Conservation (phyloP, 1,140 invertebrate species). For the Capitella teleta region DNA sequence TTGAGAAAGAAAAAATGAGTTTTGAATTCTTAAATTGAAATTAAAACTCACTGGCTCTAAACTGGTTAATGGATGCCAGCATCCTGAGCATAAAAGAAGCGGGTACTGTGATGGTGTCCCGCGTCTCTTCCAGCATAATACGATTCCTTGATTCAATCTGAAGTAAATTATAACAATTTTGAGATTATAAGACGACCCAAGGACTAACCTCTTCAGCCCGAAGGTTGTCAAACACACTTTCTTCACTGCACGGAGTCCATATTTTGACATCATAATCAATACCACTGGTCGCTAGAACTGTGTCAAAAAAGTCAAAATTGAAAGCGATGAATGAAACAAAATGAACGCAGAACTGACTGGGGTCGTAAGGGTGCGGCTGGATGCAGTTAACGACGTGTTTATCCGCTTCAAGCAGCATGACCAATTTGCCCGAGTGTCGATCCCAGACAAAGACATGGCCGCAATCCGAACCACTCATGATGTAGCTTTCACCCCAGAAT, state of each 20-base stretch:
- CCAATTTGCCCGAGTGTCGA: slow-evolving; percentile 22
- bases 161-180: too few relatives aligned
- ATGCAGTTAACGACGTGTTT: slow-evolving; percentile 77
- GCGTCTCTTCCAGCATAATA: slow-evolving; percentile 76
- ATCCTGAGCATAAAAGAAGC: slow-evolving; percentile 79
- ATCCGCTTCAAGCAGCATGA: slow-evolving; percentile 69
- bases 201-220: slow-evolving; percentile 59
- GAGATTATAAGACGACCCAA: too few relatives aligned
- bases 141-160: slow-evolving; percentile 72
- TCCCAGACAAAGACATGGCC: slow-evolving; percentile 45
- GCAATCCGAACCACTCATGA: slow-evolving; percentile 78
- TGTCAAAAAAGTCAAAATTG: slow-evolving; percentile 14
- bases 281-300: slow-evolving; percentile 69
- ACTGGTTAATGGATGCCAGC: slow-evolving; percentile 65
- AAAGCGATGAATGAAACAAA: neutral
- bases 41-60: slow-evolving; percentile 28
- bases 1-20: too few relatives aligned
- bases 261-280: slow-evolving; percentile 84
- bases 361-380: slow-evolving; percentile 70
- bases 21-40: too few relatives aligned
- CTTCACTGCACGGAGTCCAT: slow-evolving; percentile 55
- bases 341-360: slow-evolving; percentile 34
- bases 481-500: slow-evolving; percentile 73
- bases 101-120: slow-evolving; percentile 78
- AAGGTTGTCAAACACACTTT: slow-evolving; percentile 53